These are phyloP conservation scores for Ciona savignyi DNA, from an alignment of 23 tunicate genomes.

Conservation along the genomic window DNA sequence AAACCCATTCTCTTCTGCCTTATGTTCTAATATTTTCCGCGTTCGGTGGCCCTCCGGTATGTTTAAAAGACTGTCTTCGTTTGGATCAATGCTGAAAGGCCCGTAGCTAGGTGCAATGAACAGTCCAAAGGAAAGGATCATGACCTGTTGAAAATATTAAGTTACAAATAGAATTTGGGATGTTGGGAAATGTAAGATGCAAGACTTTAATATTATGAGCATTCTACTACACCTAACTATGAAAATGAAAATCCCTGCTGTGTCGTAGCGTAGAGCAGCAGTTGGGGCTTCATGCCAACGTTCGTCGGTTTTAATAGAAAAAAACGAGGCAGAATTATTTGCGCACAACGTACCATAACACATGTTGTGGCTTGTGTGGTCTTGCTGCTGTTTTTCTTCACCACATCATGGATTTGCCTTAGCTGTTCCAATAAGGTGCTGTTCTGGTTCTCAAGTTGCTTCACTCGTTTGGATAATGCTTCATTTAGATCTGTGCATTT, in stretches of 20 bases:
- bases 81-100: conserved; percentile 44
- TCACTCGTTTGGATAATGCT: conserved; percentile 49
- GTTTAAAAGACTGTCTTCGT: no score
- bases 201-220: no score
- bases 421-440: conserved; percentile 44
- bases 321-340: not conserved
- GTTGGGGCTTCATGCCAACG: no score
- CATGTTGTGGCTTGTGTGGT: conserved; percentile 87
- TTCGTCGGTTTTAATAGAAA: no score
- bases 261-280: no score
- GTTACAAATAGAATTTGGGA: no score
- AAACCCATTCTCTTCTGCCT: no score
- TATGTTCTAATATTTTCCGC: no score
- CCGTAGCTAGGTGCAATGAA: conserved; percentile 81
- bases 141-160: conserved; percentile 20
- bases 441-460: conserved; percentile 66
- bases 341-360: conserved; percentile 47
- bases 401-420: conserved; percentile 49
- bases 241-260: no score
- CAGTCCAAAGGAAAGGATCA: conserved; percentile 68
- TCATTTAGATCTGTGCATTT: conserved; percentile 42
- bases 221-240: no score
- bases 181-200: no score
- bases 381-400: conserved; percentile 45
- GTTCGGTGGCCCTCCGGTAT: no score